Conservation (phyloP, 2,113 vertebrate genomes). For the Oryctolagus cuniculus region DNA sequence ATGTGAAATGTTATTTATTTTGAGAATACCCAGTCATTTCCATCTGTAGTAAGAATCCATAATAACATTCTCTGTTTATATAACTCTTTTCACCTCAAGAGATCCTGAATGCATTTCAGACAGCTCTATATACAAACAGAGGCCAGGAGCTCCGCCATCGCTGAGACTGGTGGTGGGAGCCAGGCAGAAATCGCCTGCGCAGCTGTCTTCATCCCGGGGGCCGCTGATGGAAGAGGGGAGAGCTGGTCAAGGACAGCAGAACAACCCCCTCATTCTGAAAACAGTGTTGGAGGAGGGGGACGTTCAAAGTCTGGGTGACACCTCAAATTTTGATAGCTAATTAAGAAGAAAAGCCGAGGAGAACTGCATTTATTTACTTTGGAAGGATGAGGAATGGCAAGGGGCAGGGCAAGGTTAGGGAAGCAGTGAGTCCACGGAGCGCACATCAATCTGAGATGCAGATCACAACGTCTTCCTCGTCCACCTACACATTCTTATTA, state of each 20-base stretch:
- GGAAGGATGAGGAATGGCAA: constrained; percentile 57
- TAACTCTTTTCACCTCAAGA: constrained; percentile 86
- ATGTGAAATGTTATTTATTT: constrained; percentile 87
- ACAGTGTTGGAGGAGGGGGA: constrained; percentile 10
- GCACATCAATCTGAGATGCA: constrained; percentile 50
- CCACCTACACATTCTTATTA: constrained; percentile 37
- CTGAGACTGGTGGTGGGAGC: constrained; percentile 35
- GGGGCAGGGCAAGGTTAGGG: constrained; percentile 60
- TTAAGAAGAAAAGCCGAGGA: constrained; percentile 63
- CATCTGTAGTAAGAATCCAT: constrained; percentile 86
- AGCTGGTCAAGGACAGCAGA: constrained; percentile 56
- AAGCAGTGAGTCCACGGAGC: constrained; percentile 34
- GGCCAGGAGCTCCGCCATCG: constrained; percentile 78
- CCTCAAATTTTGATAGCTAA: constrained; percentile 74
- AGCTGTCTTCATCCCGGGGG: background rate
- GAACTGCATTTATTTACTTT: constrained; percentile 72
- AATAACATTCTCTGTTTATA: constrained; percentile 86
- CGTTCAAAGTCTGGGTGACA: constrained; percentile 54
- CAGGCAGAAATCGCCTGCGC: background rate
- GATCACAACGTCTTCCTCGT: constrained; percentile 53
- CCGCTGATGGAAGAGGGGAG: background rate
- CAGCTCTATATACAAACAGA: constrained; percentile 83
- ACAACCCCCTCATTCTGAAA: constrained; percentile 29
- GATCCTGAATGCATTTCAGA: constrained; percentile 83
- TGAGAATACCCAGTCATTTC: constrained; percentile 86